Base-by-base conservation (phyloP, 2,797 vertebrate species). In the Nyctalus aviator region DNA sequence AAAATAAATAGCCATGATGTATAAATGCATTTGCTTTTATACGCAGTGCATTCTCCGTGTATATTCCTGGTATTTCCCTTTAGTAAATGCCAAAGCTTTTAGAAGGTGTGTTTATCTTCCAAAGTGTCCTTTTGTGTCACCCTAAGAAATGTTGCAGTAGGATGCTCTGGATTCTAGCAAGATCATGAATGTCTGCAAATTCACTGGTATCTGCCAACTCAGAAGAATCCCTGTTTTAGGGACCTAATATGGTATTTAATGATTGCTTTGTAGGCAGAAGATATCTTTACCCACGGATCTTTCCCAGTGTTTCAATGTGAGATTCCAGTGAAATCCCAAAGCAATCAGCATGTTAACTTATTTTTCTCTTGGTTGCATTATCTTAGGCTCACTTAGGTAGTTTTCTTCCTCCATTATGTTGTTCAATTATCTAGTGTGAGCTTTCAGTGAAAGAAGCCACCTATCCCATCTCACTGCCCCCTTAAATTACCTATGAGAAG, bases 401-500 rank as follows among this genome's bases (percentile, higher is more conserved):
- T 72, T 95, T 93, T 95, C 55, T 92, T 87, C 66, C 18, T 90
- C 81, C 78, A 90, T 92, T 79, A 87, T 57, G 21, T 57, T 64
- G 53, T 64, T 53, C 76, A 83, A 57, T 96, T 83, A 96, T 62
- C 68, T 66, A 66, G 32, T 82, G 62, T 87, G 72, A 94, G 55
- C 48, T 93, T 94, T 91, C 84, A 84, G 48, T n/a, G 62, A 71
- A 93, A 88, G 32, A 93, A 94, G 21, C 15, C 69, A 90, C 78
- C 86, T 85, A 68, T 69, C 37, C 37, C 46, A 94, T 84, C 85
- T 90, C 72, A 71, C 69, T 94, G 76, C 1, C 32, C 85, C 81
- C 78, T 96, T 91, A 55, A 97, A 93, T 76, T 57, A 89, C 44
- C 57, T 93, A 59, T 62, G 95, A 88, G 37, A 55, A 96, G 37